These are phyloP conservation scores for Sorex araneus DNA, from an alignment of 2,113 vertebrate species.

Conservation along the genomic window DNA sequence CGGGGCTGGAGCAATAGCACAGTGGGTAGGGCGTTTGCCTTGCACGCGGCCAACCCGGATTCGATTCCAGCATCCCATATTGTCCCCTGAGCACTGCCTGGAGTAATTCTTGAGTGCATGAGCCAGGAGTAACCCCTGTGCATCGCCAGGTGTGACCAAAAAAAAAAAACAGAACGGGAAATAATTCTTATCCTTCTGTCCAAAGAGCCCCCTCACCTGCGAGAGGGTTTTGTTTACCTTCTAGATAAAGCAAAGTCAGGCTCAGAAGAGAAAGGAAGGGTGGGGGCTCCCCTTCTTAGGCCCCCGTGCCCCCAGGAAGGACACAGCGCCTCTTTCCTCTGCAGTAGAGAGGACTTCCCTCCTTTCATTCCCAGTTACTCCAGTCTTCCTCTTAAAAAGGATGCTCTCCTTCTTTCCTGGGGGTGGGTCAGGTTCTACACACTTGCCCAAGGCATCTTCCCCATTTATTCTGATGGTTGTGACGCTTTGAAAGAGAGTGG, in stretches of 20 bases:
- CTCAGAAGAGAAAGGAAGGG: not conserved
- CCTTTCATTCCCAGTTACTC: not conserved
- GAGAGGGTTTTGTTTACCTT: too few species aligned
- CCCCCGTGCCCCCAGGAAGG: not conserved
- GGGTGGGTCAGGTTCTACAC: not conserved
- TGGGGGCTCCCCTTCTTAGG: not conserved
- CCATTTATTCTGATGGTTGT: not conserved
- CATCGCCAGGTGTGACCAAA: too few species aligned
- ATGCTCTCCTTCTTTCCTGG: conserved; percentile 3
- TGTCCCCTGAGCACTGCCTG: too few species aligned
- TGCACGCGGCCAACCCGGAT: too few species aligned
- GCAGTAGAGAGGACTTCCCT: not conserved
- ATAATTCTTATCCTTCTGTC: too few species aligned
- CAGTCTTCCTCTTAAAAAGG: not conserved
- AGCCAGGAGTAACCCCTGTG: too few species aligned
- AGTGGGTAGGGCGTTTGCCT: too few species aligned
- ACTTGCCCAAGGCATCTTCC: not conserved
- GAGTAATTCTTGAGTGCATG: too few species aligned
- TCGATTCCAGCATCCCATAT: too few species aligned
- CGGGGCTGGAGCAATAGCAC: too few species aligned
- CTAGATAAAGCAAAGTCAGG: not conserved
- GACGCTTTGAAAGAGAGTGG: not conserved
- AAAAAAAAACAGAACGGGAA: too few species aligned
- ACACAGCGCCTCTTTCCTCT: not conserved
- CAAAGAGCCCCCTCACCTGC: too few species aligned